phyloP scores from a whole-genome alignment of 2,888 invertebrate species.

The Microchrysa polita region DNA sequence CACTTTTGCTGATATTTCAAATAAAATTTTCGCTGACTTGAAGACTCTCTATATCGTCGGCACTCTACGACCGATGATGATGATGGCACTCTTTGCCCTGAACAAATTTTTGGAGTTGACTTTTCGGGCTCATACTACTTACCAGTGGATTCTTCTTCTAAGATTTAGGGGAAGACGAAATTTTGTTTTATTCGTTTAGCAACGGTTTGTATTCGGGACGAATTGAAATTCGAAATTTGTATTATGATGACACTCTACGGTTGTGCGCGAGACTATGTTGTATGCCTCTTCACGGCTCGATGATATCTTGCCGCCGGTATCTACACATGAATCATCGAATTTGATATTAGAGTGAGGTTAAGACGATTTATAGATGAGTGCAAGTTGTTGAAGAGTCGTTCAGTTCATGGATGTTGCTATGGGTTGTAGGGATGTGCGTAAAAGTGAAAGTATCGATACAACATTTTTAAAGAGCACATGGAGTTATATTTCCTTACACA shows the following conservation, averaged over 20 bases:
- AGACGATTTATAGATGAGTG: too few relatives aligned
- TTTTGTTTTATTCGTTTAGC: constrained; percentile 17
- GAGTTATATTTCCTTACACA: too few relatives aligned
- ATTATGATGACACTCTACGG: constrained; percentile 47
- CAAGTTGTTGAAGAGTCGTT: too few relatives aligned
- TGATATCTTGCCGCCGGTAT: constrained; percentile 22
- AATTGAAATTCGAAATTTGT: constrained; percentile 15
- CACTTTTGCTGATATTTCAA: constrained; percentile 55
- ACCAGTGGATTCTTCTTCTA: not conserved
- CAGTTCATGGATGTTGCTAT: too few relatives aligned
- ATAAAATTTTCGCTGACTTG: constrained; percentile 55
- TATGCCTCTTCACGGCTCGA: constrained; percentile 49
- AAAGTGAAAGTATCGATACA: not conserved
- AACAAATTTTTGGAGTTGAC: too few relatives aligned
- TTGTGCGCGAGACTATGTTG: too few relatives aligned
- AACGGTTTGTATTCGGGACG: not conserved
- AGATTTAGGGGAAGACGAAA: too few relatives aligned
- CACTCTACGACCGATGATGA: too few relatives aligned
- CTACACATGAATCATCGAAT: constrained; percentile 27
- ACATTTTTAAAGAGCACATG: too few relatives aligned
- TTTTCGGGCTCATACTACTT: constrained; percentile 9
- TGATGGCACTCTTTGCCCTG: too few relatives aligned
- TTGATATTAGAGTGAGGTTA: constrained; percentile 31
- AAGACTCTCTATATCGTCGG: constrained; percentile 36
- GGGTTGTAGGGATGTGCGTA: not conserved